Base-by-base conservation (phyloP, 64 coral and sea anemone species). In the Actinia tenebrosa region DNA sequence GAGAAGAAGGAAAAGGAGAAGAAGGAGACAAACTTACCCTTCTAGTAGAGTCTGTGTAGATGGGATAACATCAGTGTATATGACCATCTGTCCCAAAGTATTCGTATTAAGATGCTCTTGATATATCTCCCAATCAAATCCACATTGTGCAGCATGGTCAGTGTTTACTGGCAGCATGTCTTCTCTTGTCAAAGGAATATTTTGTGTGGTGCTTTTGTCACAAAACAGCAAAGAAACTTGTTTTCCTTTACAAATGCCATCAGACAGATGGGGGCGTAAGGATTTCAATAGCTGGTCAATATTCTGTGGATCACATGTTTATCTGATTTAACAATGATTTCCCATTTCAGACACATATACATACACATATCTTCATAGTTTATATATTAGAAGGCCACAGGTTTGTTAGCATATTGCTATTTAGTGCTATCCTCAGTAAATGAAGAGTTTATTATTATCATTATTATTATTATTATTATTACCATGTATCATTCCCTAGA, bases 41-140 rank as follows among this genome's bases (percentile, higher is more conserved):
- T 95, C 90, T 60, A 95, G 66, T 4, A 95, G 71, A 84, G 86
- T 86, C 92, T 94, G 96, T 84, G 93, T 95, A 84, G 96, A 98
- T 45, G 89, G 94, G 44, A 95, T 88, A 14, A 98, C 92, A 92
- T 98, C 93, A 86, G 88, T 91, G 50, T 98, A 98, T 4, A 98
- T 78, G 4, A 95, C 71, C 59, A 98, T 17, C 44, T 91, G 90
- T 20, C 96, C 96, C 16, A 98, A 78, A 19, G 77, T 79, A 77
- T 91, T 89, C 22, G 96, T 91, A 58, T 89, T 62, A 27, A 98
- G 89, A 64, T 90, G 78, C 13, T 88, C 54, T 56, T 91, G 84
- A 85, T 98, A 98, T 77, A 59, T 88, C 71, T 69, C 88, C 60
- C 77, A 84, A 79, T 91, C 72, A 86, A 98, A 98, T 53, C 72